These are phyloP conservation scores for Furnarius figulus DNA, from an alignment of 2,113 vertebrate genomes.

Conservation along the genomic window DNA sequence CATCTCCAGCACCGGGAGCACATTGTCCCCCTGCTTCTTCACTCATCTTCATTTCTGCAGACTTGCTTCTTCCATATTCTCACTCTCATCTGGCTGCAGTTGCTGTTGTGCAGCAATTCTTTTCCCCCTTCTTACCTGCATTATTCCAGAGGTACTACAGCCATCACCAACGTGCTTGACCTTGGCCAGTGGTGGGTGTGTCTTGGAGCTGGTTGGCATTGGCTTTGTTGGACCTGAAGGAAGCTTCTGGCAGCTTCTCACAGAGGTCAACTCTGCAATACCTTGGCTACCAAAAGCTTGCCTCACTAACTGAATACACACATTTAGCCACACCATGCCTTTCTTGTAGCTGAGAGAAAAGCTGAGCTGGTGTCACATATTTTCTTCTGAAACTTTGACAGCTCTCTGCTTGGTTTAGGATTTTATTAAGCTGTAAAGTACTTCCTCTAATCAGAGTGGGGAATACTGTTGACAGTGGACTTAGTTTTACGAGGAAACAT, in stretches of 20 bases:
- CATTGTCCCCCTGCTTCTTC: not conserved
- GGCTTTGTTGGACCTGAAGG: not conserved
- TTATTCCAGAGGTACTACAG: not conserved
- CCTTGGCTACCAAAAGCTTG: not conserved
- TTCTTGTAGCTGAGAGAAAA: not conserved
- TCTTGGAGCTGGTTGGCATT: accelerated
- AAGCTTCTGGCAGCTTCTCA: not conserved
- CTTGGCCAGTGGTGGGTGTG: not conserved
- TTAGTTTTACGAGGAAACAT: constrained; percentile 52
- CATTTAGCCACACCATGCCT: not conserved
- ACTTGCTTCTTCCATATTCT: too few species aligned
- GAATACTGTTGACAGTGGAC: constrained; percentile 48
- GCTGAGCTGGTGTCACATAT: not conserved
- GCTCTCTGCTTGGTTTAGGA: not conserved
- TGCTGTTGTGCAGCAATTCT: not conserved
- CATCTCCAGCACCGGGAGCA: not conserved
- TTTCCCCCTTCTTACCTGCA: accelerated
- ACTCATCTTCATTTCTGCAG: not conserved
- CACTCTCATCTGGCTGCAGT: not conserved
- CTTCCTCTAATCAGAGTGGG: constrained; percentile 8
- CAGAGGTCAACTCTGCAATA: not conserved
- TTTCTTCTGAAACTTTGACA: not conserved
- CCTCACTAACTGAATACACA: not conserved
- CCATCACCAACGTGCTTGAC: too few species aligned
- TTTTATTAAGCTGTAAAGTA: constrained; percentile 35